A percentile compares a stretch with the other conserved stretches of the same genome.
These are phyloP conservation scores for Neosalanx taihuensis DNA, from an alignment of 2,797 vertebrate genomes.

Conservation along the genomic window DNA sequence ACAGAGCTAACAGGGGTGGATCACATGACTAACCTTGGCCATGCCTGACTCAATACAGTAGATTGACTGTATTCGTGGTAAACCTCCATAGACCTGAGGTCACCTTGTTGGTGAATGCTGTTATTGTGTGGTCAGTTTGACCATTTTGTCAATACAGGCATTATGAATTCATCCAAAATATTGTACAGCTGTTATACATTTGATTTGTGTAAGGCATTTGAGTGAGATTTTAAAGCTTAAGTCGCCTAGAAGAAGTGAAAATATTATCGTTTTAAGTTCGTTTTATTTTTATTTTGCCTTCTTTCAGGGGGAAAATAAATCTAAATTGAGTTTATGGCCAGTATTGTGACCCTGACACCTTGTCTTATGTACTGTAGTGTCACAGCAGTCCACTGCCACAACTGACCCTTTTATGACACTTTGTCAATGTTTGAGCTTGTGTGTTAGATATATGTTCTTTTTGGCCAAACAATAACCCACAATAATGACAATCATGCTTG, in stretches of 20 bases:
- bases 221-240: neutral
- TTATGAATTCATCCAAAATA: too few relatives aligned
- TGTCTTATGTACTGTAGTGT: neutral
- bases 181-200: too few relatives aligned
- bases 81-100: neutral
- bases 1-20: constrained; percentile 36
- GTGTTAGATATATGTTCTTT: neutral
- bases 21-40: neutral
- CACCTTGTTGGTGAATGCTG: too few relatives aligned
- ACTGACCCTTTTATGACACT: neutral
- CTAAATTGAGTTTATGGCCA: neutral
- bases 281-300: neutral
- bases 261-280: neutral
- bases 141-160: too few relatives aligned
- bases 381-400: neutral
- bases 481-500: constrained; percentile 4
- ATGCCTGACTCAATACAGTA: neutral
- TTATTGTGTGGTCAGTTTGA: too few relatives aligned
- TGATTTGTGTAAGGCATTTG: neutral
- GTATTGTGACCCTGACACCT: neutral
- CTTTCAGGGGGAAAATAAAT: neutral
- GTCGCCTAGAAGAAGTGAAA: too few relatives aligned
- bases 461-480: neutral
- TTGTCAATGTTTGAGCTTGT: neutral
- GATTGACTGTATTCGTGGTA: neutral